phyloP scores from a whole-genome alignment of 2,113 vertebrate species.

The Cryptomyrus ogoouensis region DNA sequence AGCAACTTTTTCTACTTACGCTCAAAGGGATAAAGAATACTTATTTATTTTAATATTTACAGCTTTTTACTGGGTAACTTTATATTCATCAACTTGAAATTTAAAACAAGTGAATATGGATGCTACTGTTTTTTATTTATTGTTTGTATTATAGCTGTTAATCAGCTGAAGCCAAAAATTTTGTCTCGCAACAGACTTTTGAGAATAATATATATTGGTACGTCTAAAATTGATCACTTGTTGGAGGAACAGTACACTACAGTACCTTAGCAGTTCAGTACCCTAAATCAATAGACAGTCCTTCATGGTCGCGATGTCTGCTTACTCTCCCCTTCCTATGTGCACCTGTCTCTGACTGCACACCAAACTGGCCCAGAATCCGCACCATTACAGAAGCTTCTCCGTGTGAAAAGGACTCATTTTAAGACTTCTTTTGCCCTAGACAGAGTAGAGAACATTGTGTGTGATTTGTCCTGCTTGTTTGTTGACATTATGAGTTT shows the following conservation, averaged over 20 bases:
- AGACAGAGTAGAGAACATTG: neutral
- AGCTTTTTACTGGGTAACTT: conserved; percentile 92
- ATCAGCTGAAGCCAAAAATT: neutral
- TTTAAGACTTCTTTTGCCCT: neutral
- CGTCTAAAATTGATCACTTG: neutral
- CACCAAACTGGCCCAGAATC: neutral
- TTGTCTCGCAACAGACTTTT: neutral
- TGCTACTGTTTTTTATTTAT: conserved; percentile 48
- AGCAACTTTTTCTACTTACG: conserved; percentile 81
- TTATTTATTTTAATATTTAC: conserved; percentile 97
- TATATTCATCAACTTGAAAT: conserved; percentile 74
- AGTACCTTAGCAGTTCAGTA: neutral
- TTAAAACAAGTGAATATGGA: conserved; percentile 30
- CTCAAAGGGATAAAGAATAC: conserved; percentile 75
- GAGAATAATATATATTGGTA: conserved; percentile 10
- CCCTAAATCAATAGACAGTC: neutral
- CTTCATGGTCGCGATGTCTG: neutral
- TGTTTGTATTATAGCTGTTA: conserved; percentile 40
- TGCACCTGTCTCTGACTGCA: neutral
- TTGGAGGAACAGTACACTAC: neutral
- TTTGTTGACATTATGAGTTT: neutral
- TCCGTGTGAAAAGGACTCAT: neutral
- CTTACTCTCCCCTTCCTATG: neutral
- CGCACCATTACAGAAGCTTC: neutral
- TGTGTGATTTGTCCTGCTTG: neutral